Evolutionary conservation across 1,140 invertebrate genomes (phyloP).

Genomic region (Physella acuta): DNA sequence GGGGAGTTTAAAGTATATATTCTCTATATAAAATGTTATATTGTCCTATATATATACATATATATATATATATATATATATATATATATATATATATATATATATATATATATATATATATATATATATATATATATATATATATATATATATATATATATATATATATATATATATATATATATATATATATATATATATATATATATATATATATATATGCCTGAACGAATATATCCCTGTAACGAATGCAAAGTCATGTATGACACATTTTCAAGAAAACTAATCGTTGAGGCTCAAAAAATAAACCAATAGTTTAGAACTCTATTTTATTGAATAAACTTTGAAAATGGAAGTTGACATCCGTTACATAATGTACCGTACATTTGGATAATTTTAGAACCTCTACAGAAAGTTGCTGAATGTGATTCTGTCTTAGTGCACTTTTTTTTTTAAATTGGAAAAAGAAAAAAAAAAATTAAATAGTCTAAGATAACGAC

Average conservation of each 20-base stretch:
- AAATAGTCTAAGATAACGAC: too few relatives aligned
- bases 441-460: too few relatives aligned
- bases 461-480: too few relatives aligned
- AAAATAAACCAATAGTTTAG: too few relatives aligned
- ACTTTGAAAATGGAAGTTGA: background rate
- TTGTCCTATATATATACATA: background rate
- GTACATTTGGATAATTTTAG: too few relatives aligned
- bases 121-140: conserved; percentile 8
- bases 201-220: background rate
- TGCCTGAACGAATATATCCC: background rate
- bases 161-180: background rate
- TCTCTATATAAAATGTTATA: too few relatives aligned
- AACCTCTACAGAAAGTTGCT: too few relatives aligned
- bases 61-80: conserved; percentile 19
- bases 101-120: conserved; percentile 9
- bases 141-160: background rate
- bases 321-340: background rate
- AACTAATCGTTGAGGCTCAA: background rate
- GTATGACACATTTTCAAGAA: background rate
- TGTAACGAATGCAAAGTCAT: background rate
- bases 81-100: conserved; percentile 3
- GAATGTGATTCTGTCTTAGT: too few relatives aligned
- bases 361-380: background rate
- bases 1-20: too few relatives aligned
- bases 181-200: background rate